These are phyloP conservation scores for Drosophila rellima DNA, from an alignment of 2,888 invertebrate genomes.

Conservation along the genomic window DNA sequence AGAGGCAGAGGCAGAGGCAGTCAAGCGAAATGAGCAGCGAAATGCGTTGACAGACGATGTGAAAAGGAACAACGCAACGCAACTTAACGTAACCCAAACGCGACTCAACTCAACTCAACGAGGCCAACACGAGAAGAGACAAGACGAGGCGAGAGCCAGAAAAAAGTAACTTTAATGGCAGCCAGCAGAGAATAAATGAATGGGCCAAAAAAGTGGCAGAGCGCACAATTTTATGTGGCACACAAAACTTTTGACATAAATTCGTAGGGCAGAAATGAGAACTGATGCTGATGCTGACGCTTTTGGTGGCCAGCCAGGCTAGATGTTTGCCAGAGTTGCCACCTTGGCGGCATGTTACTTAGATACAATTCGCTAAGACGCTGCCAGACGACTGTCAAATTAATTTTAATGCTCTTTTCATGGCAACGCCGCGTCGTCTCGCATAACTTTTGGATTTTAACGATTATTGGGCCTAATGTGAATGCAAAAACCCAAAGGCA, in stretches of 20 bases:
- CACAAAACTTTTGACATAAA: conserved; percentile 80
- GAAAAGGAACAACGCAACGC: conserved; percentile 26
- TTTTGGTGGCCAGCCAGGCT: conserved; percentile 25
- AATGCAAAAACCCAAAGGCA: conserved; percentile 40
- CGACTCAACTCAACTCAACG: conserved; percentile 32
- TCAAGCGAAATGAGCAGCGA: conserved; percentile 76
- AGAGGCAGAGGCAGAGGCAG: conserved; percentile 48
- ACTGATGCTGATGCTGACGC: conserved; percentile 63
- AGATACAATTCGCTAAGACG: conserved; percentile 39
- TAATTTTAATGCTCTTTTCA: conserved; percentile 82
- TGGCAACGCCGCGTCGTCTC: conserved; percentile 43
- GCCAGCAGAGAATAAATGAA: conserved; percentile 31
- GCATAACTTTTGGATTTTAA: conserved; percentile 79
- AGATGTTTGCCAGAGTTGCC: conserved; percentile 61
- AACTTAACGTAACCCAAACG: conserved; percentile 7
- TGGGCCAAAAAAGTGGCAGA: conserved; percentile 40
- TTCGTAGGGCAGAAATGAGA: conserved; percentile 69
- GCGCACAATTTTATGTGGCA: conserved; percentile 58
- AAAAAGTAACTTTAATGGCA: conserved; percentile 65
- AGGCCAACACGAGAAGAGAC: conserved; percentile 24
- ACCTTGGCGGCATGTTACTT: conserved; percentile 56
- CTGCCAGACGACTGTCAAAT: conserved; percentile 75
- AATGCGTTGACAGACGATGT: conserved; percentile 77
- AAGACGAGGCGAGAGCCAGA: conserved; percentile 13
- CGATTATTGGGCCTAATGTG: conserved; percentile 78